Base-by-base conservation (phyloP, 2,888 invertebrate genomes). In the Ochropleura plecta region DNA sequence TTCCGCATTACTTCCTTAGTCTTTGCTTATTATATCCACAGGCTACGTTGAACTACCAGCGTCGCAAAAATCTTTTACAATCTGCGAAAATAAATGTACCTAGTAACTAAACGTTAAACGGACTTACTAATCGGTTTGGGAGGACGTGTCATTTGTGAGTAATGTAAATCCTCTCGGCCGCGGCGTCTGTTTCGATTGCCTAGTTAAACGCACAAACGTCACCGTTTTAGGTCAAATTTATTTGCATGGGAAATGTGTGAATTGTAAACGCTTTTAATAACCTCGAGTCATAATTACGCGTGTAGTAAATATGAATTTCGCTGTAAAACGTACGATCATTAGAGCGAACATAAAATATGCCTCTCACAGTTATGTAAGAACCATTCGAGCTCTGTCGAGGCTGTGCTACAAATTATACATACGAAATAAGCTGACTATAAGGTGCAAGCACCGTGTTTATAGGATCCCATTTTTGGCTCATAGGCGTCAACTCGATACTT, bases 251-350 rank as follows among this genome's bases (percentile, higher is more conserved):
- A 76, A 83, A 70, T 70, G 60, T 76, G 76, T 82, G 76, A 79
- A 83, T 65, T 68, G 70, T 83, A 59, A 80, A 83, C 62, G 70
- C 67, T 62, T 79, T 71, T 76, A 79, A 70, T 76, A 80, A 60
- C 60, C 30, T 57, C 40, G 64, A 60, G 46, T 72, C 69, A 60
- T 75, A 75, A 69, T 75, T 66, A 69, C 57, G 40, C 42, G 66
- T 62, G 48, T 64, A 76, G 63, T 68, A 70, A 76, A 70, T 72
- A 67, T 57, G 30, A 76, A 64, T 73, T 82, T 73, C 44, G 63
- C 46, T 57, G 49, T 75, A 53, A 63, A 76, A 57, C 14, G 20
- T 63, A 70, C 12, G 16, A 30, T 60, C 65, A 73, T 79, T 79
- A 73, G 20, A 68, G 48, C 30, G 42, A 70, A 59, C 60, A 60